Percentiles rank a stretch among this genome's conserved stretches.
phyloP scores from a whole-genome alignment of 2,888 invertebrate genomes.

The Caenorhabditis wallacei region DNA sequence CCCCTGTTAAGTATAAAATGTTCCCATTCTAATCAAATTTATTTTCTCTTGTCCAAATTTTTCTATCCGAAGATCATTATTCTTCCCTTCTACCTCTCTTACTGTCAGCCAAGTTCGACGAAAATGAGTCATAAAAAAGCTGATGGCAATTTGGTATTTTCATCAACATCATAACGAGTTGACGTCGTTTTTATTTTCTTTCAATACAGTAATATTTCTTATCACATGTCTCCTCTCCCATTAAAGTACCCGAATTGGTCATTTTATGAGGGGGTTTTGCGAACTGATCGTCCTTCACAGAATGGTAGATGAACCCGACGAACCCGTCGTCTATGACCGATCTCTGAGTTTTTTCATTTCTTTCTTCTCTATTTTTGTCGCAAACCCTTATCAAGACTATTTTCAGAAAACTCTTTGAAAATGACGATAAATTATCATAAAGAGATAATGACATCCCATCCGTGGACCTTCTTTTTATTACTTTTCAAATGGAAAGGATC shows the following conservation, averaged over 20 bases:
- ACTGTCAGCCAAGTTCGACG: no score
- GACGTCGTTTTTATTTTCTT: constrained; percentile 25
- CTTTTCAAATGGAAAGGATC: constrained; percentile 73
- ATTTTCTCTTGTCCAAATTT: neutral
- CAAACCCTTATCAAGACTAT: neutral
- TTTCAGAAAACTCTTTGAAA: constrained; percentile 7
- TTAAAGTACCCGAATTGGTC: constrained; percentile 39
- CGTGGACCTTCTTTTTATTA: constrained; percentile 70
- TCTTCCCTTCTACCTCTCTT: neutral
- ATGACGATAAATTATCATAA: constrained; percentile 76
- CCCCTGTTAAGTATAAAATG: constrained; percentile 38
- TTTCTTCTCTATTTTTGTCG: constrained; percentile 12
- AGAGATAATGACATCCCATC: constrained; percentile 69
- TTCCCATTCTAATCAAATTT: constrained; percentile 41
- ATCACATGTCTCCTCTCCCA: constrained; percentile 31
- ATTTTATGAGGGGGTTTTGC: constrained; percentile 41
- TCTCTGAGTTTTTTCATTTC: constrained; percentile 41
- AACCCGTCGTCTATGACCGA: constrained; percentile 38
- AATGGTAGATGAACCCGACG: constrained; percentile 54
- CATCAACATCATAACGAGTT: neutral
- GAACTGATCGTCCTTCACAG: constrained; percentile 25
- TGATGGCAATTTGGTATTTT: constrained; percentile 1
- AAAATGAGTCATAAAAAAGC: constrained; percentile 44
- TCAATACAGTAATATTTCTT: constrained; percentile 31
- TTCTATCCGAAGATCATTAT: constrained; percentile 15